Evolutionary conservation across 2,797 vertebrate genomes (phyloP), one percentile per base, ranked within the genome.

Genomic region (Hylomyscus alleni): DNA sequence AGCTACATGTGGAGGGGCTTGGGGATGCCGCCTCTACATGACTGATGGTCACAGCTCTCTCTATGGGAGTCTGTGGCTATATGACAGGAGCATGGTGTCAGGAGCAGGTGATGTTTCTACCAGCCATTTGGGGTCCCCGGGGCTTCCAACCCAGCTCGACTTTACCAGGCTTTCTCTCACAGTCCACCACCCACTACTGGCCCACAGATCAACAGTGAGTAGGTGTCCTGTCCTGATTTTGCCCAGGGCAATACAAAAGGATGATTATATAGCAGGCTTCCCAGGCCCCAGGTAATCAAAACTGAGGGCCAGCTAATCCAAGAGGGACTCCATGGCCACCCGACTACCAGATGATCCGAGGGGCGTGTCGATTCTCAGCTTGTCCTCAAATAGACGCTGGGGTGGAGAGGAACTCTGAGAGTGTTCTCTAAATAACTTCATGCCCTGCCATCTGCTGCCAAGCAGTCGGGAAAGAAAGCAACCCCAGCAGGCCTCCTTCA

Each of bases 371-470:
- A 69, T 78, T 88, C 89, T 94, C 47, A 95, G 80, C 65, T 60
- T 47, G 65, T 72, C 67, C 77, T 76, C 92, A 90, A 69, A 91
- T 37, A 93, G 95, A 95, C 96, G 78, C 85, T 90, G 92, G 40
- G 76, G 72, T 93, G 67, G 73, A 93, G 67, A 26, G 47, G 90
- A 85, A 65, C 92, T 92, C 91, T 29, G 80, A 89, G 84, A 69
- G 50, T 91, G 62, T 37, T 97, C 89, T 83, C 90, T 34, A 69
- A 92, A 93, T 85, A 94, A 75, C 85, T 91, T 60, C 54, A 5
- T 24, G 88, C 31, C 50, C 72, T 65, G 58, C 47, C 90, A 60
- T 91, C 92, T 93, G 93, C 78, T 47, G 88, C 87, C 92, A 78
- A 26, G 37, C 82, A 78, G 60, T 37, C 31, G 50, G 86, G 76